Base-by-base conservation (phyloP, 1,140 invertebrate genomes). In the Penaeus chinensis region DNA sequence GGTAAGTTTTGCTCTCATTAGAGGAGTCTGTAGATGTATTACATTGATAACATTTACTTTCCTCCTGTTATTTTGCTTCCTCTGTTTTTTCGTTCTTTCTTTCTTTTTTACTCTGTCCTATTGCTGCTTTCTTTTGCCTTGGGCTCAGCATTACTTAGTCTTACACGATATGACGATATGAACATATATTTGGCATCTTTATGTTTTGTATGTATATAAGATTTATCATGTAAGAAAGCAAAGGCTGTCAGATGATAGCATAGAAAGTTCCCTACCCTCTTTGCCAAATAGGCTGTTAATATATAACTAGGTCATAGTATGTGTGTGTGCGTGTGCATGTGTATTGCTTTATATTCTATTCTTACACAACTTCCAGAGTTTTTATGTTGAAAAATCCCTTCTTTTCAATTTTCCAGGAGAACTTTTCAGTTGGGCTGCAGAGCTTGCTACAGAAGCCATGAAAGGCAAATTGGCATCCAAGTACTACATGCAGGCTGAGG, bases 381-480 rank as follows among this genome's bases (percentile, higher is more conserved):
- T 8, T 3, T 18, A 11, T 24, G 19, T 18, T 65, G 32, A 66
- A 32, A 22, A 69, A n/a, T 10, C 19, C 10, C 2, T 65, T 82
- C 11, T 60, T n/a, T 63, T 37, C 24, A 37, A 37, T 8, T 24
- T 83, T 89, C 37, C 76, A 90, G 89, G 89, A 76, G 93, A 94
- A 77, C 89, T 94, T 79, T 94, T 92, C 90, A 93, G 91, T 82
- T 91, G 92, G 85, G 94, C 94, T 61, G 94, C 94, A 71, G 94
- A 94, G 82, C 90, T 90, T 63, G 94, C 94, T 7, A 94, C 93
- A 91, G 92, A 91, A 81, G 92, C 92, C 19, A 94, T 94, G 93
- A 94, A 94, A 89, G 94, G 94, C 81, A 91, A 93, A 80, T 90
- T 94, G 76, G 94, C 94, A 19, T 93, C 92, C 90, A 94, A 94